Percentiles rank a stretch among this genome's conserved stretches.
Evolutionary conservation across 2,113 vertebrate species (phyloP).

Genomic region (Coptodon rendalli): DNA sequence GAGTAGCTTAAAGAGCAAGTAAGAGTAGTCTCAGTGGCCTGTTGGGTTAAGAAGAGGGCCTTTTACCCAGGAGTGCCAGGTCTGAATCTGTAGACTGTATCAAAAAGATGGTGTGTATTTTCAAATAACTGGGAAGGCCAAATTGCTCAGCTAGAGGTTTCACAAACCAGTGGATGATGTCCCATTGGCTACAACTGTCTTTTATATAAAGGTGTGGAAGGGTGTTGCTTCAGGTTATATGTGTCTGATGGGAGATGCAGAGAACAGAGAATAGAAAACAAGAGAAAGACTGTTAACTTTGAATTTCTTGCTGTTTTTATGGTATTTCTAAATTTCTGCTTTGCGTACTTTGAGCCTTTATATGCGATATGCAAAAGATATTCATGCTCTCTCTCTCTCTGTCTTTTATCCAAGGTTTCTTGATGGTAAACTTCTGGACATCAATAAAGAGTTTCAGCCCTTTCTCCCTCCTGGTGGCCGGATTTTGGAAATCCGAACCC

Average conservation of each 20-base stretch:
- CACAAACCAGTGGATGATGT: background rate
- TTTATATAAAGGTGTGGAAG: background rate
- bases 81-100: background rate
- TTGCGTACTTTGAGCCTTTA: background rate
- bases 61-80: background rate
- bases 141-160: background rate
- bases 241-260: background rate
- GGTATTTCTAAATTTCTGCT: background rate
- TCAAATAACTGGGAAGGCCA: background rate
- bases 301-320: background rate
- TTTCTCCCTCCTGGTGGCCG: conserved; percentile 89
- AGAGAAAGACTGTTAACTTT: background rate
- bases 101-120: background rate
- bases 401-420: conserved; percentile 78
- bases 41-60: background rate
- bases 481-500: conserved; percentile 92
- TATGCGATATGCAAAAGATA: background rate
- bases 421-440: conserved; percentile 93
- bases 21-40: background rate
- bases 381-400: background rate
- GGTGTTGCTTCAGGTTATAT: background rate
- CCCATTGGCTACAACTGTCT: background rate
- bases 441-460: conserved; percentile 94
- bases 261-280: background rate
- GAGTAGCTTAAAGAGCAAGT: background rate